Evolutionary conservation across 2,888 invertebrate genomes (phyloP), one percentile per base, ranked within the genome.

Genomic region (Perdita meconis): DNA sequence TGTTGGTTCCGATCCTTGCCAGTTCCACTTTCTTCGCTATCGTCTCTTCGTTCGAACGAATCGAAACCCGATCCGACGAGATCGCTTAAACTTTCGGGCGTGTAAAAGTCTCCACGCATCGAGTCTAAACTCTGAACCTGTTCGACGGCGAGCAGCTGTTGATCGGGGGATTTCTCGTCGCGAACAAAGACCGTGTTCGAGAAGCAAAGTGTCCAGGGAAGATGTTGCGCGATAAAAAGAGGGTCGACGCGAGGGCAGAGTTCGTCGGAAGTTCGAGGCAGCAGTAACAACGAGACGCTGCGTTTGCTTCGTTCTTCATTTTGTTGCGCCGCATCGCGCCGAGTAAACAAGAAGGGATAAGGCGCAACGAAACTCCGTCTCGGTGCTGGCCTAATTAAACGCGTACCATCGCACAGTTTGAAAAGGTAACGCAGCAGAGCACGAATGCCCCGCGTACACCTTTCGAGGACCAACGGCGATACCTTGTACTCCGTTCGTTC

Each of bases 381-480:
- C 40, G 24, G 22, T 38, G 40, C 36, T 66, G 42, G 68, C 51
- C 72, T 83, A 81, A 81, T 81, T 81, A 81, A 81, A 82, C 34
- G 56, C 19, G 47, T 55, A n/a, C 30, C 42, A 34, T 61, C 19
- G 38, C 5, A 36, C 38, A 50, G 30, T 65, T 60, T 61, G 38
- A 22, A 57, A 61, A 51, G 12, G 42, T 19, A 30, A 6, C 30
- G 30, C 6, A 30, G 6, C 30, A 4, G 30, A 30, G 30, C 30
- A 30, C 3, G 30, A 30, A 30, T 4, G 6, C 30, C 2, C 12
- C 24, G n/a, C 30, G 12, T 30, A 1, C 51, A 50, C 30, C 22
- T 50, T 64, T 38, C 24, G 50, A 12, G 50, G 47, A 19, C 30
- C 1, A 8, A 0, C 53, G 30, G 53, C 53, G 55, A 30, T 57